phyloP scores from a whole-genome alignment of 92 coral and sea anemone genomes.

The Porites evermanni region DNA sequence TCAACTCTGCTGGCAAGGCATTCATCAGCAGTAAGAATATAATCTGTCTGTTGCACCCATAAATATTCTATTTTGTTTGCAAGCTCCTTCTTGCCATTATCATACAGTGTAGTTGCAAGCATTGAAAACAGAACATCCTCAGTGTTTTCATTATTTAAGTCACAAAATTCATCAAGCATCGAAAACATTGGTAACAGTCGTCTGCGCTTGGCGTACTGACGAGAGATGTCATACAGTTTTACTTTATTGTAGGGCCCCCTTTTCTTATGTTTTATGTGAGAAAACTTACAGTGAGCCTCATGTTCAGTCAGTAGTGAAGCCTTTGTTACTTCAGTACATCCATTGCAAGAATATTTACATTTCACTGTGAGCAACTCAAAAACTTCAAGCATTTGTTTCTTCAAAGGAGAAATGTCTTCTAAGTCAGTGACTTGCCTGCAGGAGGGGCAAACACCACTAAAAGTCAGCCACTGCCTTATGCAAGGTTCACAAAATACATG shows the following conservation, averaged over 20 bases:
- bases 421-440: too few species aligned
- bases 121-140: slow-evolving; percentile 42
- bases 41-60: slow-evolving; percentile 35
- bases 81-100: slow-evolving; percentile 26
- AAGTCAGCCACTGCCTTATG: too few species aligned
- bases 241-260: slow-evolving; percentile 28
- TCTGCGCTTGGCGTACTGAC: slow-evolving; percentile 30
- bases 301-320: not conserved
- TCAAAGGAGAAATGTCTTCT: slow-evolving; percentile 19
- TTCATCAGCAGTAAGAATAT: slow-evolving; percentile 37
- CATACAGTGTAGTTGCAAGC: slow-evolving; percentile 13
- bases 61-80: slow-evolving; percentile 23
- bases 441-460: too few species aligned
- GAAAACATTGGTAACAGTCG: slow-evolving; percentile 18
- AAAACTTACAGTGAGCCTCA: slow-evolving; percentile 25
- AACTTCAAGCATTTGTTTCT: slow-evolving; percentile 30
- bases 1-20: slow-evolving; percentile 42
- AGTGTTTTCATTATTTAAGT: slow-evolving; percentile 25
- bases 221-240: slow-evolving; percentile 41
- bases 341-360: slow-evolving; percentile 36
- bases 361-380: slow-evolving; percentile 30
- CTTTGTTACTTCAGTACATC: slow-evolving; percentile 28
- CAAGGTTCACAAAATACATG: too few species aligned
- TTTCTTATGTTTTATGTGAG: slow-evolving; percentile 29
- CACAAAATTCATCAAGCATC: slow-evolving; percentile 27